phyloP scores from a whole-genome alignment of 2,888 invertebrate species.

The Bellardia bayeri region DNA sequence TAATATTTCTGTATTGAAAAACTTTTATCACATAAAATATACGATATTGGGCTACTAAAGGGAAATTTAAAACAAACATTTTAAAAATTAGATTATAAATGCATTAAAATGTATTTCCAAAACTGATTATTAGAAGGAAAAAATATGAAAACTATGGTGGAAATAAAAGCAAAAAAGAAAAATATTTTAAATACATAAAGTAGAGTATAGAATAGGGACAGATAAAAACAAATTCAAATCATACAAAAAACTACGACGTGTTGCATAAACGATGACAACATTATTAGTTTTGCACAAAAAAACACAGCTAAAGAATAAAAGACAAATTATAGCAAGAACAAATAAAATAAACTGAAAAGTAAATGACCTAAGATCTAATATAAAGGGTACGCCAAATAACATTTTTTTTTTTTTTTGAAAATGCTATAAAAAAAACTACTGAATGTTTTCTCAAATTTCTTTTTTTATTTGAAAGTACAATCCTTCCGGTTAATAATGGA shows the following conservation, averaged over 20 bases:
- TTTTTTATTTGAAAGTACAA: too few relatives aligned
- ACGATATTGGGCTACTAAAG: too few relatives aligned
- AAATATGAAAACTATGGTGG: slow-evolving; percentile 31
- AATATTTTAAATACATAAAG: slow-evolving; percentile 8
- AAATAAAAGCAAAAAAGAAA: slow-evolving; percentile 18
- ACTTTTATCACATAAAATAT: too few relatives aligned
- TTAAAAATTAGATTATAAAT: too few relatives aligned
- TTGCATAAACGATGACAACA: slow-evolving; percentile 71
- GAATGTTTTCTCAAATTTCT: too few relatives aligned
- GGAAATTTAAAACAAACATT: too few relatives aligned
- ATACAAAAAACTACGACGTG: slow-evolving; percentile 57
- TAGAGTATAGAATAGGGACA: slow-evolving; percentile 21
- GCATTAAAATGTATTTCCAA: too few relatives aligned
- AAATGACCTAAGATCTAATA: slow-evolving; percentile 57
- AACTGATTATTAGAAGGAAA: not conserved
- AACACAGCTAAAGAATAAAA: slow-evolving; percentile 21
- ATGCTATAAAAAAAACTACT: too few relatives aligned
- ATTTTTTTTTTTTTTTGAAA: too few relatives aligned
- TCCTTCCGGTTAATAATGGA: too few relatives aligned
- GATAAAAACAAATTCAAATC: slow-evolving; percentile 26
- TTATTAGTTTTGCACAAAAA: slow-evolving; percentile 39
- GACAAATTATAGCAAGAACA: slow-evolving; percentile 35
- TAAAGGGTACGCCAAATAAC: too few relatives aligned
- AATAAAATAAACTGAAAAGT: slow-evolving; percentile 41
- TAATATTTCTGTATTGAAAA: too few relatives aligned